These are phyloP conservation scores for Auanema freiburgensis DNA, from an alignment of 2,888 invertebrate species.

Conservation along the genomic window DNA sequence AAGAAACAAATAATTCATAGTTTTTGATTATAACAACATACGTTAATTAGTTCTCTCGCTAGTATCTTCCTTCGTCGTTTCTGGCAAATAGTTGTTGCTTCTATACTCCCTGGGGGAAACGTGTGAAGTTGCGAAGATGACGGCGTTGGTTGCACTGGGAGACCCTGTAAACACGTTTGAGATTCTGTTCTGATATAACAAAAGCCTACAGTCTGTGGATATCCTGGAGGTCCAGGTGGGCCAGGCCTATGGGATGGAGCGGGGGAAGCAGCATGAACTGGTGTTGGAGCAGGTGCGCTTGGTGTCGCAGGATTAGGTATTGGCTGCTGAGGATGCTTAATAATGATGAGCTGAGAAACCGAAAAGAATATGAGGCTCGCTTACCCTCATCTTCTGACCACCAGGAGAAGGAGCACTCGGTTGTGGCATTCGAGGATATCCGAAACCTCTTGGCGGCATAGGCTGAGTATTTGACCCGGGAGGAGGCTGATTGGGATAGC, in stretches of 20 bases:
- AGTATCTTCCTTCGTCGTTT: conserved; percentile 26
- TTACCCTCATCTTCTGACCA: conserved; percentile 25
- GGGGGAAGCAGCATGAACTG: conserved; percentile 7
- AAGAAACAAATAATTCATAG: conserved; percentile 9
- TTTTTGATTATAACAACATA: conserved; percentile 12
- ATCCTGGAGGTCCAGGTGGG: not conserved
- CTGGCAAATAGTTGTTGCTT: conserved; percentile 45
- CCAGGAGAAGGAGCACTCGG: conserved; percentile 36
- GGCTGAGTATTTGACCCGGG: conserved; percentile 11
- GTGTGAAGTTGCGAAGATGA: conserved; percentile 20
- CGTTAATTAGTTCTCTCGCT: conserved; percentile 42
- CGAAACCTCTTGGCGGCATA: conserved; percentile 18
- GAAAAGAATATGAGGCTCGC: not conserved
- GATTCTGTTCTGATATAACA: no score
- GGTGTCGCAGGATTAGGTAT: conserved; percentile 4
- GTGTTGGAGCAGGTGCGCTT: conserved; percentile 1
- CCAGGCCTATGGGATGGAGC: not conserved
- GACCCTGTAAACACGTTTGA: not conserved
- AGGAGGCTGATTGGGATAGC: conserved; percentile 1
- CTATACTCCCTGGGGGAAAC: conserved; percentile 50
- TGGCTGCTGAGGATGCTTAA: conserved; percentile 13
- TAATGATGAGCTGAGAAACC: conserved; percentile 1
- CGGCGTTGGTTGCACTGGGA: not conserved
- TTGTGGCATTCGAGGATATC: conserved; percentile 23
- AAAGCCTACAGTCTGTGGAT: not conserved